Evolutionary conservation across 2,797 vertebrate species (phyloP).

Genomic region (Rhinophrynus dorsalis): DNA sequence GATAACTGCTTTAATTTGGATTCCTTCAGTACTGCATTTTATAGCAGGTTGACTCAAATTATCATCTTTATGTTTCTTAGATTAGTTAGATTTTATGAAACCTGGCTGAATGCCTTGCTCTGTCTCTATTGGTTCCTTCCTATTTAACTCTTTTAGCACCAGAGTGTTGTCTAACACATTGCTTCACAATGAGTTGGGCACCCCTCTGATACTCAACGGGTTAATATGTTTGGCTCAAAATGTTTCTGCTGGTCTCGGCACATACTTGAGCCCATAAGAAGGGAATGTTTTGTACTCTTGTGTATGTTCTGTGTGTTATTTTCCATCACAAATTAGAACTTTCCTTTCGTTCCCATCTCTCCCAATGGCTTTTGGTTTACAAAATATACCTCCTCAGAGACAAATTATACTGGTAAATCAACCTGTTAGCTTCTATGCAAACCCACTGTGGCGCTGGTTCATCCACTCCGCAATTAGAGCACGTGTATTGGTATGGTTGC

Average conservation of each 20-base stretch:
- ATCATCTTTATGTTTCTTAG: neutral
- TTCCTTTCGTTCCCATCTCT: neutral
- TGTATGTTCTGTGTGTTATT: slow-evolving; percentile 2
- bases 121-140: neutral
- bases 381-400: slow-evolving; percentile 11
- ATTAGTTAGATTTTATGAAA: neutral
- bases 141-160: neutral
- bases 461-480: neutral
- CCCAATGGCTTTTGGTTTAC: slow-evolving; percentile 1
- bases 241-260: neutral
- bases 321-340: slow-evolving; percentile 21
- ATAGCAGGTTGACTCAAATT: neutral
- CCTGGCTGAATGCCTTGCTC: slow-evolving; percentile 6
- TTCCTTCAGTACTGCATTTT: neutral
- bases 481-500: no score
- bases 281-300: slow-evolving; percentile 20
- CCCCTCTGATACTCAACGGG: no score
- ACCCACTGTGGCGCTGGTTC: neutral
- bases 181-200: no score
- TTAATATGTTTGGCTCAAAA: no score
- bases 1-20: no score
- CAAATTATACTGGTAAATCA: neutral
- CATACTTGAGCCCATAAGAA: neutral
- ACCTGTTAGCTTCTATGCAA: neutral
- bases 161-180: no score